Percentiles rank a stretch among this genome's conserved stretches.
Evolutionary conservation across 2,888 invertebrate species (phyloP).

Genomic region (Gasteruption jaculator): DNA sequence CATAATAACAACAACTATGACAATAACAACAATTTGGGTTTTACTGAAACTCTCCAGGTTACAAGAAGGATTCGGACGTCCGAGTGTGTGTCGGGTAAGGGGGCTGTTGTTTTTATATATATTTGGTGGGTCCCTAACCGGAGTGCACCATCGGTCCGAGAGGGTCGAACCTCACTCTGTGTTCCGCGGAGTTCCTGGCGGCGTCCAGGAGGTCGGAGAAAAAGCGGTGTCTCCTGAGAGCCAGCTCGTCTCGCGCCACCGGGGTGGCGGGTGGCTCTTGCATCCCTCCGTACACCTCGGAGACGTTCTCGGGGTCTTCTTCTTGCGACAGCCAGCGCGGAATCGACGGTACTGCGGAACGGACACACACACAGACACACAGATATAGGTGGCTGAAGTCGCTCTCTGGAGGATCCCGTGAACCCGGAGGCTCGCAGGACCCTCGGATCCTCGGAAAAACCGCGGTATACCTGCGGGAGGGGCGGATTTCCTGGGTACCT

Average conservation of each 20-base stretch:
- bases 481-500: constrained; percentile 17
- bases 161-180: constrained; percentile 73
- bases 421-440: too few relatives aligned
- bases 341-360: constrained; percentile 27
- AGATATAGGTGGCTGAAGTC: not conserved
- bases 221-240: constrained; percentile 70
- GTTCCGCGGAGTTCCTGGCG: constrained; percentile 68
- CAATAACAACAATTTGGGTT: too few relatives aligned
- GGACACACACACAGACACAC: not conserved
- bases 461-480: constrained; percentile 25
- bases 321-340: constrained; percentile 50
- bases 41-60: too few relatives aligned
- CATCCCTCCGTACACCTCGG: constrained; percentile 54
- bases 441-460: constrained; percentile 1
- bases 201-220: constrained; percentile 74
- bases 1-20: too few relatives aligned
- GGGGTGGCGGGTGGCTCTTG: constrained; percentile 71
- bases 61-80: too few relatives aligned
- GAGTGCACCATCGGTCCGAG: constrained; percentile 64
- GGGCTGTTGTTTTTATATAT: too few relatives aligned
- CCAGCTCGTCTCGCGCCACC: constrained; percentile 73
- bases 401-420: not conserved
- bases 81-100: too few relatives aligned
- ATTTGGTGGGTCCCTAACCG: constrained; percentile 57
- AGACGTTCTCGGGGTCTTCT: constrained; percentile 38